phyloP scores from a whole-genome alignment of 2,888 invertebrate species.

The Drosophila birchii region DNA sequence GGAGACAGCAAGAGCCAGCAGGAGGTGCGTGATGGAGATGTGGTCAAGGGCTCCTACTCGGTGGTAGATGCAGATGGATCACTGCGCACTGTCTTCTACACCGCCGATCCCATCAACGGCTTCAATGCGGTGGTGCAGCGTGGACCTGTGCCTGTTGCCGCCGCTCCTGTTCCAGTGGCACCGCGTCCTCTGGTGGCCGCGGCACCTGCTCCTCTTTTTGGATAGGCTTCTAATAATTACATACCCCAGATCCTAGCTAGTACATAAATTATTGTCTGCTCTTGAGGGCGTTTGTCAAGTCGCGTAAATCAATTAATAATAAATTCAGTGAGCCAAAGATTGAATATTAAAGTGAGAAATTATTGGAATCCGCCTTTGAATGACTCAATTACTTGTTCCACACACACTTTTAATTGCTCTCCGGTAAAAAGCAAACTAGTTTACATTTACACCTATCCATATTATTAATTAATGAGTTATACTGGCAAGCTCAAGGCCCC shows the following conservation, averaged over 20 bases:
- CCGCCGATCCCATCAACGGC: conserved; percentile 83
- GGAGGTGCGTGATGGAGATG: conserved; percentile 84
- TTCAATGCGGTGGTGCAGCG: conserved; percentile 86
- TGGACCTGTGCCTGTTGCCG: conserved; percentile 84
- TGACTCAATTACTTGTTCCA: conserved; percentile 3
- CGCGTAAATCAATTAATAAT: conserved; percentile 56
- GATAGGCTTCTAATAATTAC: conserved; percentile 32
- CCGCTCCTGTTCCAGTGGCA: conserved; percentile 58
- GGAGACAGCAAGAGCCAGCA: conserved; percentile 84
- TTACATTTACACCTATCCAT: conserved; percentile 20
- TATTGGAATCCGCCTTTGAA: background rate
- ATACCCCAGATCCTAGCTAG: conserved; percentile 50
- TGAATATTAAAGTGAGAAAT: background rate
- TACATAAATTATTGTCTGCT: conserved; percentile 74
- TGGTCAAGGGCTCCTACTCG: conserved; percentile 84
- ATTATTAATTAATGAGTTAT: conserved; percentile 33
- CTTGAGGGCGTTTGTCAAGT: conserved; percentile 38
- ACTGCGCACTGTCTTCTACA: conserved; percentile 83
- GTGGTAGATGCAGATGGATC: conserved; percentile 84
- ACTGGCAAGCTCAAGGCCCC: conserved; percentile 31
- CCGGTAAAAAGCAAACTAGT: conserved; percentile 10
- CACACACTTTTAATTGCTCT: background rate
- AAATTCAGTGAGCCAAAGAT: conserved; percentile 65
- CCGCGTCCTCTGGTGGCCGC: conserved; percentile 11
- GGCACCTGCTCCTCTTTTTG: conserved; percentile 52